Conservation (phyloP, 2,113 vertebrate species). For the Stercorarius parasiticus region DNA sequence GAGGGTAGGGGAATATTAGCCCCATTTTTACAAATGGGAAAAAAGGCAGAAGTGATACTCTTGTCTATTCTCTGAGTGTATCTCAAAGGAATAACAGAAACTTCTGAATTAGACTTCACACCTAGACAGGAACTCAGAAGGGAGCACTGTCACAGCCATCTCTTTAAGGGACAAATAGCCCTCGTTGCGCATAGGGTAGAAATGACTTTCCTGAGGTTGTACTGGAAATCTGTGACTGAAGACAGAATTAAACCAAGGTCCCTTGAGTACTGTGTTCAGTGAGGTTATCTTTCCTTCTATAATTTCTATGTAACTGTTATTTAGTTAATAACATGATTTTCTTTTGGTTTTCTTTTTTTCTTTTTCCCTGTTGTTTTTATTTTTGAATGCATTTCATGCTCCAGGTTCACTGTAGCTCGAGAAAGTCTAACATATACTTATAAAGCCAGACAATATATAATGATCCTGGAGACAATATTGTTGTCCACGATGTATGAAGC, state of each 20-base stretch:
- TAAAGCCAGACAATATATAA: conserved; percentile 28
- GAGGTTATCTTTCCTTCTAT: neutral
- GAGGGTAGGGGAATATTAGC: neutral
- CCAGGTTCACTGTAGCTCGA: conserved; percentile 37
- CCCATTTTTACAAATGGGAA: neutral
- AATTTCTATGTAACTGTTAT: conserved; percentile 20
- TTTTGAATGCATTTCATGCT: conserved; percentile 45
- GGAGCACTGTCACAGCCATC: neutral
- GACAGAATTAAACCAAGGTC: neutral
- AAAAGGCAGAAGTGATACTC: neutral
- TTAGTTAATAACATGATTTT: conserved; percentile 17
- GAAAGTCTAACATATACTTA: conserved; percentile 29
- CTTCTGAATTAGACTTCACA: conserved; percentile 41
- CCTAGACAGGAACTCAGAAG: conserved; percentile 23
- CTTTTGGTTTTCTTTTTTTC: neutral
- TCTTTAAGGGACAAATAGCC: conserved; percentile 39
- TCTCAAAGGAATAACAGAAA: conserved; percentile 35
- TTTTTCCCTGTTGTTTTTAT: neutral
- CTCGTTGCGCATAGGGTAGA: neutral
- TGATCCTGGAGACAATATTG: conserved; percentile 49
- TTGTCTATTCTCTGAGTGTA: neutral
- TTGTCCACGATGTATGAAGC: conserved; percentile 50
- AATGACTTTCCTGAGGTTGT: conserved; percentile 14
- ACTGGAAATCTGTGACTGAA: neutral
- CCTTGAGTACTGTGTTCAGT: neutral